phyloP scores from a whole-genome alignment of 2,888 invertebrate genomes.

The Pandemis corylana region DNA sequence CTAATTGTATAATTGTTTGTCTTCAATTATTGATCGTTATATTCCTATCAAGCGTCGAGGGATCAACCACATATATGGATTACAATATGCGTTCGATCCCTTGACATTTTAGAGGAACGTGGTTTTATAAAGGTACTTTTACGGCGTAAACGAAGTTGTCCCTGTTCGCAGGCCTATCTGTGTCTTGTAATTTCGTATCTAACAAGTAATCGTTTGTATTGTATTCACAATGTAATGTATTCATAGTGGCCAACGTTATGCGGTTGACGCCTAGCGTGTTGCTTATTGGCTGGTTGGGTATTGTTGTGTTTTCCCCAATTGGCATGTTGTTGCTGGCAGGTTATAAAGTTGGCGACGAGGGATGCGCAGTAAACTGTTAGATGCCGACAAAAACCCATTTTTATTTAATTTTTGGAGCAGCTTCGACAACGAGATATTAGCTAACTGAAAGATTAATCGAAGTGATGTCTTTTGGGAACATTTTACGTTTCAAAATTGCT shows the following conservation, averaged over 20 bases:
- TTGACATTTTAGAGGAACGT: not conserved
- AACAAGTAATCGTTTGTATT: constrained; percentile 47
- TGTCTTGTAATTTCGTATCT: constrained; percentile 53
- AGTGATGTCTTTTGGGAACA: too few species aligned
- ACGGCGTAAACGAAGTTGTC: constrained; percentile 49
- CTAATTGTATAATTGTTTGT: not conserved
- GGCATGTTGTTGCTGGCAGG: constrained; percentile 61
- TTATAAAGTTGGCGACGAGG: constrained; percentile 51
- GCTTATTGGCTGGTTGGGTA: constrained; percentile 73
- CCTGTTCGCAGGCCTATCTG: constrained; percentile 51
- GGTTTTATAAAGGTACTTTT: not conserved
- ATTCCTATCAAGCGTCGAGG: not conserved
- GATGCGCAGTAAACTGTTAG: constrained; percentile 29
- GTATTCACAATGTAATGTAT: constrained; percentile 46
- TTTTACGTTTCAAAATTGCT: too few species aligned
- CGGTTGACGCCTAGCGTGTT: constrained; percentile 58
- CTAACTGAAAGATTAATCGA: too few species aligned
- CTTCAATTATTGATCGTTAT: not conserved
- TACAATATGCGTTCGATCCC: not conserved
- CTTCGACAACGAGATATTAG: too few species aligned
- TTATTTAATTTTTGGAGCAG: not conserved
- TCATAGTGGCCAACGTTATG: constrained; percentile 54
- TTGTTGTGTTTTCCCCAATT: constrained; percentile 66
- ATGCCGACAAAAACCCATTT: not conserved
- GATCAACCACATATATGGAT: not conserved